Base-by-base conservation (phyloP, 2,797 vertebrate genomes). In the Thripadectes ignobilis region DNA sequence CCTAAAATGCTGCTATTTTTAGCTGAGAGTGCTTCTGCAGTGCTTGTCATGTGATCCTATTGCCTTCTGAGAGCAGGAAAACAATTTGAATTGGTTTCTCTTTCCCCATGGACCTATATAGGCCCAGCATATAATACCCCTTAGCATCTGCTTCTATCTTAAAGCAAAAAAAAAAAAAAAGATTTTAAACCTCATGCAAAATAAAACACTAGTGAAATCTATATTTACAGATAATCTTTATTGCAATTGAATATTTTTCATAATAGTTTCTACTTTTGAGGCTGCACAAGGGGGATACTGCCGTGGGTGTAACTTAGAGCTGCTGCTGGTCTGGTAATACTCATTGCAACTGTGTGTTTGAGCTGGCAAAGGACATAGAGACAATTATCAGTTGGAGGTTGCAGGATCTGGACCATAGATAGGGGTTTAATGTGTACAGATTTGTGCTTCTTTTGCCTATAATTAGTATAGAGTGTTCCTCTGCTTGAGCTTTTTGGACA, bases 61-160 rank as follows among this genome's bases (percentile, higher is more conserved):
- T 96, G 95, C 95, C 94, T 96, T 90, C 30, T 79, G 95, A 92
- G 91, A 97, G 93, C 92, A 96, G 77, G 65, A 93, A 96, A 95
- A 88, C 82, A 77, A 90, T 96, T 91, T 96, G 82, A 95, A 94
- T 97, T 89, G 71, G 58, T 87, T 97, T 95, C 72, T 89, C 59
- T 95, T 84, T 91, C 94, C 94, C 92, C 59, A 12, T 62, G 59
- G 93, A 93, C 67, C 52, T 75, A 58, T 51, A 85, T 65, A 94
- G 66, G 18, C 61, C 73, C 32, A 52, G 54, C 15, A 45, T 94
- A 48, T 72, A 80, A 48, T 63, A 77, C 15, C 14, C 10, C 21
- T 92, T 58, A 86, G 88, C 79, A 86, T 89, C 85, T 92, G 81
- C 89, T 96, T 97, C 92, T 95, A 88, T 86, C 95, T 88, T 89